Evolutionary conservation across 2,113 vertebrate genomes (phyloP), one percentile per base, ranked within the genome.

Genomic region (Corydoras sp.): DNA sequence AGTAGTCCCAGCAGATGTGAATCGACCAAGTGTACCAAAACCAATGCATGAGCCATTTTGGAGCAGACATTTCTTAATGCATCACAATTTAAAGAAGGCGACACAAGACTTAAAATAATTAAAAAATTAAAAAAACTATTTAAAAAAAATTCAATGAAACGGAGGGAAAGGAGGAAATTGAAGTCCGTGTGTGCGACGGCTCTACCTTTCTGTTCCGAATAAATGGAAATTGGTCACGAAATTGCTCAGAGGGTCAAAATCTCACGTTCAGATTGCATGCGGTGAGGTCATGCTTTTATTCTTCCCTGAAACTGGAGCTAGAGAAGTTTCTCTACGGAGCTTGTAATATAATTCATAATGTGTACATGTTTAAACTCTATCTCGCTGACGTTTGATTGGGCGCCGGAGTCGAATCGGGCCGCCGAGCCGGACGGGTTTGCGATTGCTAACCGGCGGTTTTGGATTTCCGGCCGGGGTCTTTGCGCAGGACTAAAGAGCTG

Each of bases 1-100:
- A 86, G 78, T 83, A 89, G 87, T 88, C 82, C 89, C 85, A 86
- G 85, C 81, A 87, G 89, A 43, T 84, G 87, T 89, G 83, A 88
- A 87, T 83, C 88, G 91, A 90, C 88, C 82, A 87, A 90, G 89
- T 85, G 87, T 90, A 85, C 83, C 85, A 43, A 43, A 5, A 43
- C 35, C 35, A 43, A 43, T 90, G 89, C 91, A 90, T 84, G 84
- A 89, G 80, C 86, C 82, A 78, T 53, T 10, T 43, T 43, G 61
- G 77, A 65, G 64, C 77, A 58, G 53, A 68, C n/a, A 12, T 60
- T 78, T 83, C 85, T 82, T 81, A 80, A 86, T 80, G 82, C 82
- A 81, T 79, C 74, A 84, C n/a, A 75, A 55, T 88, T 85, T 83
- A 82, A 82, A 77, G 82, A 78, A 80, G 80, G 81, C 69, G 81